Evolutionary conservation across 2,113 vertebrate genomes (phyloP).

Genomic region (Pterocles gutturalis): DNA sequence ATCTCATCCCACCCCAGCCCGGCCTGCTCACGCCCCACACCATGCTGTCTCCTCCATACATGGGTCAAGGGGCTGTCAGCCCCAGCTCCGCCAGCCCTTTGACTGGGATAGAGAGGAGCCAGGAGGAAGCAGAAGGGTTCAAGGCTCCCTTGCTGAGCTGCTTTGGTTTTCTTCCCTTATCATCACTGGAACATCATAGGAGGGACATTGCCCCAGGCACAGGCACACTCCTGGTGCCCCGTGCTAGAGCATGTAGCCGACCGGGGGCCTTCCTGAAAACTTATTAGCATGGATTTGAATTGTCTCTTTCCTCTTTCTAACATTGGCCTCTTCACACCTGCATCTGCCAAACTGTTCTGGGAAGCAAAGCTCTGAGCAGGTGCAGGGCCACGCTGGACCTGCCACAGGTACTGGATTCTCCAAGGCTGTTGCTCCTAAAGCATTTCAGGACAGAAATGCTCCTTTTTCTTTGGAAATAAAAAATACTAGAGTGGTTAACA

Average conservation of each 20-base stretch:
- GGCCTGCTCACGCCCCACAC: not conserved
- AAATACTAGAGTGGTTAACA: not conserved
- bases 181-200: not conserved
- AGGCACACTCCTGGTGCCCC: not conserved
- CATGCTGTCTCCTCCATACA: rapidly evolving
- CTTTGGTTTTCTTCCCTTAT: not conserved
- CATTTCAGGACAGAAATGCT: not conserved
- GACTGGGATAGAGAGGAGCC: not conserved
- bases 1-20: not conserved
- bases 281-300: not conserved
- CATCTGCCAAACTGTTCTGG: not conserved
- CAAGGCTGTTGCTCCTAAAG: not conserved
- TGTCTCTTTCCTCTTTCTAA: not conserved
- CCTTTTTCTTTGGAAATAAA: not conserved
- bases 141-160: not conserved
- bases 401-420: not conserved
- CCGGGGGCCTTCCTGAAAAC: not conserved
- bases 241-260: not conserved
- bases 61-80: not conserved
- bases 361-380: not conserved
- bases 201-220: not conserved
- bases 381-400: not conserved
- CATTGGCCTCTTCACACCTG: not conserved
- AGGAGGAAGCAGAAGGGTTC: not conserved
- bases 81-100: not conserved